Conservation (phyloP, 2,888 invertebrate species). For the Helicoverpa assulta region DNA sequence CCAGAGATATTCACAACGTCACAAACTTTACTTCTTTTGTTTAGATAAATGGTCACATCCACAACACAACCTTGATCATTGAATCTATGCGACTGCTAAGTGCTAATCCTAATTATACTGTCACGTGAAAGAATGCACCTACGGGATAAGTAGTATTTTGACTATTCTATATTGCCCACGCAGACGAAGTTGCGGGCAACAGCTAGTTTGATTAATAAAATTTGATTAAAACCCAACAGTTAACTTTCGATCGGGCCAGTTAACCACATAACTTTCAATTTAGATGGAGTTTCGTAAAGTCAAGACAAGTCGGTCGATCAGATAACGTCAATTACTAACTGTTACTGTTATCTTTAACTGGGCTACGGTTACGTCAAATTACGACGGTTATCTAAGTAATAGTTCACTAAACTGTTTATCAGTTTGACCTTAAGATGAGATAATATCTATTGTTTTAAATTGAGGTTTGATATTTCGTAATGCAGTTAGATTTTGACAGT, state of each 20-base stretch:
- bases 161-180: too few relatives aligned
- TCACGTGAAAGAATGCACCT: too few relatives aligned
- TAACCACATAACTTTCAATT: constrained; percentile 52
- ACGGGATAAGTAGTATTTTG: too few relatives aligned
- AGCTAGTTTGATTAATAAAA: constrained; percentile 31
- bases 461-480: constrained; percentile 10
- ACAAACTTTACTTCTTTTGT: too few relatives aligned
- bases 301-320: constrained; percentile 31
- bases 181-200: too few relatives aligned
- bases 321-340: constrained; percentile 61
- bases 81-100: too few relatives aligned
- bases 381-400: constrained; percentile 40
- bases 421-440: constrained; percentile 27
- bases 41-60: too few relatives aligned
- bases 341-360: constrained; percentile 48
- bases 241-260: constrained; percentile 26
- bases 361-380: constrained; percentile 46
- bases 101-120: too few relatives aligned
- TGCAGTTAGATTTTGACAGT: constrained; percentile 3
- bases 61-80: too few relatives aligned
- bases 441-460: constrained; percentile 15
- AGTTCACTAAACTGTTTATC: constrained; percentile 43
- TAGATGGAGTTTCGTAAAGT: constrained; percentile 42
- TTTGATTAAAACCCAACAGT: constrained; percentile 46
- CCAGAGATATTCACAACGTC: too few relatives aligned